Conservation (phyloP, 2,888 invertebrate genomes). For the Oxyteleia sp. region DNA sequence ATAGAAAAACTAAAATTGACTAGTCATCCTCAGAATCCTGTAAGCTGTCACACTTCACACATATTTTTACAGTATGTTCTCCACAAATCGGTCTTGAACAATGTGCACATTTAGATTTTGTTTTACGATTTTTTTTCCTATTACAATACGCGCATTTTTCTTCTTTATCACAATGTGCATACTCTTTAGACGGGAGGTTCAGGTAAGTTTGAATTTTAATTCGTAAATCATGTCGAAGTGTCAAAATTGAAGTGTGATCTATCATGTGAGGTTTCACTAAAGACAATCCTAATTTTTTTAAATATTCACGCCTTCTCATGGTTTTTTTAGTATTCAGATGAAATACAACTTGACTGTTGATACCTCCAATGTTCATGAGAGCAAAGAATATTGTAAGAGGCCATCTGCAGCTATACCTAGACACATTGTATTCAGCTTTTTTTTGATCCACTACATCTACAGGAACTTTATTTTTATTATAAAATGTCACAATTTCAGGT, state of each 20-base stretch:
- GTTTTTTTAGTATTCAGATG: background rate
- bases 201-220: background rate
- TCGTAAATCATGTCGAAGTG: background rate
- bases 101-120: conserved; percentile 13
- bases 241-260: background rate
- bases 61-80: conserved; percentile 13
- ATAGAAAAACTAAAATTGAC: no score
- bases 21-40: no score
- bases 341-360: conserved; percentile 32
- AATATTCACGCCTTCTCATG: conserved; percentile 1
- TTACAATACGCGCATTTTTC: conserved; percentile 10
- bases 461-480: conserved; percentile 1
- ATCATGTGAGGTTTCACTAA: conserved; percentile 2
- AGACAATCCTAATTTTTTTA: conserved; percentile 2
- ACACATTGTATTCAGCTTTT: conserved; percentile 26
- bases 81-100: no score
- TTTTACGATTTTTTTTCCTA: conserved; percentile 11
- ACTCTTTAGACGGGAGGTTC: no score
- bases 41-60: no score
- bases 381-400: conserved; percentile 36
- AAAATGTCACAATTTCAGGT: conserved; percentile 31
- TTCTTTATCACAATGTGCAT: conserved; percentile 4
- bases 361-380: conserved; percentile 30
- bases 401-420: conserved; percentile 37
- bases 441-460: no score